A percentile compares a stretch with the other conserved stretches of the same genome.
These are phyloP conservation scores for Acanthochromis polyacanthus DNA, from an alignment of 2,113 vertebrate genomes.

Conservation along the genomic window DNA sequence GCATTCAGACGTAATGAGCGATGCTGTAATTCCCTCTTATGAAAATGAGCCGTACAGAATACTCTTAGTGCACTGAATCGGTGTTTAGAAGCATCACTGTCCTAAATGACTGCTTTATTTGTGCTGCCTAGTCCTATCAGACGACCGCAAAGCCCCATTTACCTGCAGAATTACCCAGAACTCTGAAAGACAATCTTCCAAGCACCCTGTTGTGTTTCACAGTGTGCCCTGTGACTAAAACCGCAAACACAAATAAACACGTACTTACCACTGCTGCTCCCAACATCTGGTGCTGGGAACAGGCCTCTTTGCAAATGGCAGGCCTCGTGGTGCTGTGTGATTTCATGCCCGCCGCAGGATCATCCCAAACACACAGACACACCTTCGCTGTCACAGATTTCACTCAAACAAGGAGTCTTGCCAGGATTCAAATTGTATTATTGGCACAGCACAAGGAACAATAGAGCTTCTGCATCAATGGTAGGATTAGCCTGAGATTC, in stretches of 20 bases:
- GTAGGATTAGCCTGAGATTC: constrained; percentile 72
- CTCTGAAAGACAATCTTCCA: constrained; percentile 53
- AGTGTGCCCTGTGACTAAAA: constrained; percentile 75
- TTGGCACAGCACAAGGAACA: constrained; percentile 64
- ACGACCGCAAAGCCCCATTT: constrained; percentile 68
- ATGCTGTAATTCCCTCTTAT: constrained; percentile 54
- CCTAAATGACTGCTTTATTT: constrained; percentile 65
- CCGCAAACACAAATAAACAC: constrained; percentile 50
- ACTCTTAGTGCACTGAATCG: constrained; percentile 29
- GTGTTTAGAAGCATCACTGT: constrained; percentile 48
- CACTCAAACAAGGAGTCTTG: constrained; percentile 51
- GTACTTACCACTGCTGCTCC: constrained; percentile 46
- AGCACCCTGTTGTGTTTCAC: constrained; percentile 66
- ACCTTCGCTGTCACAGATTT: constrained; percentile 61
- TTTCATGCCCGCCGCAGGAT: constrained; percentile 70
- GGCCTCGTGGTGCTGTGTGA: constrained; percentile 59
- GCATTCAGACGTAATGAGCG: constrained; percentile 54
- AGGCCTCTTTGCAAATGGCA: constrained; percentile 55
- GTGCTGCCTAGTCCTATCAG: constrained; percentile 55
- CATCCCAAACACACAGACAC: constrained; percentile 69
- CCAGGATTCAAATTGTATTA: constrained; percentile 71
- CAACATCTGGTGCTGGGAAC: constrained; percentile 77
- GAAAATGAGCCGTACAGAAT: constrained; percentile 59
- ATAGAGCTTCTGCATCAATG: constrained; percentile 71
- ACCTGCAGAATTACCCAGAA: constrained; percentile 70